Percentiles rank a stretch among this genome's conserved stretches.
Conservation (phyloP, 2,888 invertebrate genomes). For the Adelphocoris suturalis region DNA sequence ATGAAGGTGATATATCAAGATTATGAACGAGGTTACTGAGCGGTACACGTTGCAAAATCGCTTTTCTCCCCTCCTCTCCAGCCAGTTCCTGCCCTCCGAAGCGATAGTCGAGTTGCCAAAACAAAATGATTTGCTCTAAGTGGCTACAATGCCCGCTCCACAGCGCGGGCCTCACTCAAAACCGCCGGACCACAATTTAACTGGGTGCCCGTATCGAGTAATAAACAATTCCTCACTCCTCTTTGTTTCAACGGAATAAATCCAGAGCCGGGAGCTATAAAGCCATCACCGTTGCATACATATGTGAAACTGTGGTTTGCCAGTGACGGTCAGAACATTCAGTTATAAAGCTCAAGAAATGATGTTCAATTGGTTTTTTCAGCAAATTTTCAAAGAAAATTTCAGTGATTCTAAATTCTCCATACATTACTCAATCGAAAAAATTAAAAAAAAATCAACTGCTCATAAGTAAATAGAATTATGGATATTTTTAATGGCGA, state of each 20-base stretch:
- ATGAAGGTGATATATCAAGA: conserved; percentile 69
- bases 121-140: conserved; percentile 62
- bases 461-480: no score
- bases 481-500: no score
- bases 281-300: conserved; percentile 18
- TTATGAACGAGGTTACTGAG: conserved; percentile 61
- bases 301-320: conserved; percentile 6
- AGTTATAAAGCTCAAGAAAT: conserved; percentile 5
- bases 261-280: neutral
- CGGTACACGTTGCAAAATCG: conserved; percentile 60
- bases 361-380: neutral
- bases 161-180: conserved; percentile 20
- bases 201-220: conserved; percentile 24
- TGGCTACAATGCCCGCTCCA: conserved; percentile 34
- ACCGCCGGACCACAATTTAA: conserved; percentile 22
- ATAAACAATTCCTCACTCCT: conserved; percentile 30
- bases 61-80: neutral
- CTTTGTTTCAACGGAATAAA: conserved; percentile 36
- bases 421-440: no score
- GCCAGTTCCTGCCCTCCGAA: neutral
- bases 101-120: conserved; percentile 50
- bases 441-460: no score
- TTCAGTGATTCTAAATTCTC: no score
- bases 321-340: neutral
- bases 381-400: neutral